Conservation (phyloP, 2,113 vertebrate genomes). For the Myotis davidii region DNA sequence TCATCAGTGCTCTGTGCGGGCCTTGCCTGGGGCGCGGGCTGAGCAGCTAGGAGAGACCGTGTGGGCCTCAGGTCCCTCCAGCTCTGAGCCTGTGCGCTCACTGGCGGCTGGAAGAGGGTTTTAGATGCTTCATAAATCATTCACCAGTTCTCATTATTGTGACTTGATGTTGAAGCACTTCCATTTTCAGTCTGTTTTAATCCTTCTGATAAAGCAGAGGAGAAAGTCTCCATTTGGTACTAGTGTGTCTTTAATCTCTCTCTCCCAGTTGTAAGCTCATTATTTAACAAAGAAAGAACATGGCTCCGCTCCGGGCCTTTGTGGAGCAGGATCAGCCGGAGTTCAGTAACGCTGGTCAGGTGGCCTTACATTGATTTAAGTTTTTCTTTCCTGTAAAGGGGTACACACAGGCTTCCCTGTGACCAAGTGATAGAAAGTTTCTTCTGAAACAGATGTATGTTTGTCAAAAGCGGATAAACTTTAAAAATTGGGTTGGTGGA, state of each 20-base stretch:
- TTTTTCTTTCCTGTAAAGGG: conserved; percentile 34
- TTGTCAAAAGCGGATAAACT: conserved; percentile 18
- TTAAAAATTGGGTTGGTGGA: not conserved
- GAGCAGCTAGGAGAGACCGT: not conserved
- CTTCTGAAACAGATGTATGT: conserved; percentile 29
- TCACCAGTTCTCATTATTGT: conserved; percentile 56
- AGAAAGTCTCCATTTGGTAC: conserved; percentile 56
- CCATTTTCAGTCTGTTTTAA: conserved; percentile 64
- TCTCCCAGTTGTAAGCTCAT: conserved; percentile 56
- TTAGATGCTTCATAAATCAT: conserved; percentile 43
- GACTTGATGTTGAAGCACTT: conserved; percentile 51
- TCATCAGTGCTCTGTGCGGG: not conserved
- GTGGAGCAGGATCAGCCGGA: not conserved
- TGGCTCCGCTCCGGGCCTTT: not conserved
- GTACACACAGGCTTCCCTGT: conserved; percentile 22
- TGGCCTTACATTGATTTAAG: not conserved
- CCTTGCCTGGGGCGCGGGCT: not conserved
- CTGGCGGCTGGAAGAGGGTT: not conserved
- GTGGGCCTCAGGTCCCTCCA: not conserved
- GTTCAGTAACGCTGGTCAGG: not conserved
- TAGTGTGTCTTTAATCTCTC: conserved; percentile 61
- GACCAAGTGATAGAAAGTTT: conserved; percentile 30
- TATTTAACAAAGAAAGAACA: conserved; percentile 61
- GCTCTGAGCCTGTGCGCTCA: not conserved
- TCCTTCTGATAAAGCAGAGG: conserved; percentile 64